Evolutionary conservation across 2,888 invertebrate species (phyloP).

Genomic region (Pseudococcus longispinus): DNA sequence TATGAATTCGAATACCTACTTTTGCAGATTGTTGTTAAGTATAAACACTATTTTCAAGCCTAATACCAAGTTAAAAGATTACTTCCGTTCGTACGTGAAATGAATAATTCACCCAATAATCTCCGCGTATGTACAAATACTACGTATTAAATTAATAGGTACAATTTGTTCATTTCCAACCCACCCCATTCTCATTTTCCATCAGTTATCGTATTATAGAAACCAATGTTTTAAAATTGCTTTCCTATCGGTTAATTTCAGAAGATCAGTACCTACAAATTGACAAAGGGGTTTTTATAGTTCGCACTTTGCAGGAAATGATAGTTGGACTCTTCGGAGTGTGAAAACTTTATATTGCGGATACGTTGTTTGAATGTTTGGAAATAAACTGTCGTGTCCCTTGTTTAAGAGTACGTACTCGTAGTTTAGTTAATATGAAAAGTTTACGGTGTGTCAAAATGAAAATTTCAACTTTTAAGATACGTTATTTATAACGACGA

Average conservation of each 20-base stretch:
- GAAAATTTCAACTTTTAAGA: background rate
- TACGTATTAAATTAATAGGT: background rate
- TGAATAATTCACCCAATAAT: background rate
- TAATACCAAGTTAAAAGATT: background rate
- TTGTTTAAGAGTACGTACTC: background rate
- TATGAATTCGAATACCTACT: background rate
- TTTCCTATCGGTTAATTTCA: background rate
- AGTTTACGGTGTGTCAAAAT: background rate
- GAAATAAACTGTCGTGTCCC: background rate
- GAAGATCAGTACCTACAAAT: background rate
- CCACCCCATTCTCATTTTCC: background rate
- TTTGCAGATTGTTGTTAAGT: background rate
- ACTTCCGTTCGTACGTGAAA: background rate
- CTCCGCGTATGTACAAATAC: background rate
- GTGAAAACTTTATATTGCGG: background rate
- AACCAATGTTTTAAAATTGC: background rate
- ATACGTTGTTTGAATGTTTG: background rate
- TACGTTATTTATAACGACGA: background rate
- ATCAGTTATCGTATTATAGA: background rate
- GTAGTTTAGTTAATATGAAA: background rate
- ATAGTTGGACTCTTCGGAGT: background rate
- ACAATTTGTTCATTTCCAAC: background rate
- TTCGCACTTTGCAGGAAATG: background rate
- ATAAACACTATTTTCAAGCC: background rate
- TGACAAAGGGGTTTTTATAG: background rate